phyloP scores from a whole-genome alignment of 2,888 invertebrate genomes.

The Unio pictorum region DNA sequence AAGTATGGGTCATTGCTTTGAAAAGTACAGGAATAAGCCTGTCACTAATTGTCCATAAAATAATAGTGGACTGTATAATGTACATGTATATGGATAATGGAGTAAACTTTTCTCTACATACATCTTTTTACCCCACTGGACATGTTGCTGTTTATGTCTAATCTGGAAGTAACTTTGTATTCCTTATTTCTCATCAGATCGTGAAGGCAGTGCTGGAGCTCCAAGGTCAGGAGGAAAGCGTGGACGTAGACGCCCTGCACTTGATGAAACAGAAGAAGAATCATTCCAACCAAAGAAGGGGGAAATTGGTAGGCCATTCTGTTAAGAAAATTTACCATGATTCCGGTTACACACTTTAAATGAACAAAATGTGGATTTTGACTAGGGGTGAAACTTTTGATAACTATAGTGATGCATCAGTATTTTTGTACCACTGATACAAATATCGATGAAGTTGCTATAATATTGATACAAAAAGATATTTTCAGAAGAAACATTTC shows the following conservation, averaged over 20 bases:
- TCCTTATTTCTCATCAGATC: slow-evolving; percentile 28
- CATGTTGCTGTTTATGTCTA: background rate
- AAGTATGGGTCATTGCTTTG: too few species aligned
- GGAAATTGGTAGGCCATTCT: slow-evolving; percentile 52
- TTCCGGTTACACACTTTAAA: too few species aligned
- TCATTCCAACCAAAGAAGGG: slow-evolving; percentile 55
- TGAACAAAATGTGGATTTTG: too few species aligned
- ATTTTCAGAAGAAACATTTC: too few species aligned
- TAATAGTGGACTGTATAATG: too few species aligned
- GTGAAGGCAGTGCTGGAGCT: slow-evolving; percentile 54
- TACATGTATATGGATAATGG: too few species aligned
- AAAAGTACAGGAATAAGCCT: too few species aligned
- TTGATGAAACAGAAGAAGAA: slow-evolving; percentile 58
- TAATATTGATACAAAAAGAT: too few species aligned
- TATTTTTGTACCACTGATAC: background rate
- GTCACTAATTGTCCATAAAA: too few species aligned
- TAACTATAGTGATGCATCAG: background rate
- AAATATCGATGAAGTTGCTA: too few species aligned
- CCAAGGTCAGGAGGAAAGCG: slow-evolving; percentile 19
- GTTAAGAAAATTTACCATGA: background rate
- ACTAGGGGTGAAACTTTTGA: too few species aligned
- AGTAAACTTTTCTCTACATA: background rate
- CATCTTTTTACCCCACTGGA: background rate
- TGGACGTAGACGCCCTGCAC: slow-evolving; percentile 42
- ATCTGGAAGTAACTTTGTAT: background rate